Evolutionary conservation across 2,797 vertebrate species (phyloP).

Genomic region (Cynopterus sphinx): DNA sequence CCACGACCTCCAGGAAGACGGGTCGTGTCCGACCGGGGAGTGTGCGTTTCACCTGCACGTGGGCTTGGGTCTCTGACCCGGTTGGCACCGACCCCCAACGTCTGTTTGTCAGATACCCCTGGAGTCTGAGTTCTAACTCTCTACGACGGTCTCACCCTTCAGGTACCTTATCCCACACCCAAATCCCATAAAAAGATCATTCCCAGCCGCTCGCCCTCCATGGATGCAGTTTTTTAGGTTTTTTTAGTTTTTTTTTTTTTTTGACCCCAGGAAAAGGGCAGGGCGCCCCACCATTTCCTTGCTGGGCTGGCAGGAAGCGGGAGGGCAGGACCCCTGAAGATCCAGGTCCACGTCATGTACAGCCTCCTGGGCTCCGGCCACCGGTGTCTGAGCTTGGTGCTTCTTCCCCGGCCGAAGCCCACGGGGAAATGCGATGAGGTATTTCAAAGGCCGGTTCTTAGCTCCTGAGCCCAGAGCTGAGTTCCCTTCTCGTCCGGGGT

Average conservation of each 20-base stretch:
- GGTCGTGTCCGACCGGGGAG: background rate
- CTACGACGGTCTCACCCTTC: background rate
- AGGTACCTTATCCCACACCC: background rate
- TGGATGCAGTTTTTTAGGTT: background rate
- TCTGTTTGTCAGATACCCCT: slow-evolving; percentile 44
- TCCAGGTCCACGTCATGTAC: background rate
- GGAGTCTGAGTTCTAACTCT: background rate
- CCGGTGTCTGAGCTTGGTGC: slow-evolving; percentile 39
- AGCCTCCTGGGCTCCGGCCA: slow-evolving; percentile 6
- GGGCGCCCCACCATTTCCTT: background rate
- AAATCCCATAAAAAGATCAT: background rate
- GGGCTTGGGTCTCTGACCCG: background rate
- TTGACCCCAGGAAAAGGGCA: background rate
- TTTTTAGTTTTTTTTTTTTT: background rate
- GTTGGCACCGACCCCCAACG: background rate
- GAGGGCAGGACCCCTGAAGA: background rate
- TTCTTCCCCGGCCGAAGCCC: background rate
- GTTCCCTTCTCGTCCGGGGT: slow-evolving; percentile 9
- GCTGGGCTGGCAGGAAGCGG: slow-evolving; percentile 7
- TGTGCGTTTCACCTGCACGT: background rate
- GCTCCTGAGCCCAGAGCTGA: slow-evolving; percentile 51
- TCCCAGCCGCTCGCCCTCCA: background rate
- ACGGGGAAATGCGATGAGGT: slow-evolving; percentile 70
- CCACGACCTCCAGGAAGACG: background rate
- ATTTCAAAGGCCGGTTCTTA: slow-evolving; percentile 60